Percentiles rank a stretch among this genome's conserved stretches.
Conservation (phyloP, 2,888 invertebrate species). For the Synanthedon andrenaeformis region DNA sequence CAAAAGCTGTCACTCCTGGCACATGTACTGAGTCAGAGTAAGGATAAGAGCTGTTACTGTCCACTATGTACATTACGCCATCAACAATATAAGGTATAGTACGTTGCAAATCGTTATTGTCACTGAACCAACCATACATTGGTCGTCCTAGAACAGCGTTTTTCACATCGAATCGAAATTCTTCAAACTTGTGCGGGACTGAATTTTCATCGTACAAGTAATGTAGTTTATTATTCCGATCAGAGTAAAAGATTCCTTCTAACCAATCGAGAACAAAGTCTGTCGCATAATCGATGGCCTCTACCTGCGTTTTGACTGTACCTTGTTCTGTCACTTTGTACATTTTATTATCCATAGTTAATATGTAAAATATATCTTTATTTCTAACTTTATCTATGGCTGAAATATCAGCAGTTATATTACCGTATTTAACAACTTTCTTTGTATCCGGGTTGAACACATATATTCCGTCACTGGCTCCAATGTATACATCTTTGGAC, state of each 20-base stretch:
- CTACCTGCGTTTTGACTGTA: neutral
- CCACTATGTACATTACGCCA: neutral
- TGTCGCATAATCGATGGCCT: constrained; percentile 1
- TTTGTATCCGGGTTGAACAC: neutral
- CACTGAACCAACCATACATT: neutral
- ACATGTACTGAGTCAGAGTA: neutral
- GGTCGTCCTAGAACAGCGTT: neutral
- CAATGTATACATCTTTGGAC: neutral
- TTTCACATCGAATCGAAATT: neutral
- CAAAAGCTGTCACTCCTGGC: neutral
- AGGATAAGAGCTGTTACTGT: neutral
- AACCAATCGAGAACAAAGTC: neutral
- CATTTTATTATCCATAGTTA: neutral
- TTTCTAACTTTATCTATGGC: constrained; percentile 1
- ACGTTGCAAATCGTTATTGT: neutral
- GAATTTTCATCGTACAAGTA: neutral
- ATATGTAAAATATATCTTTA: neutral
- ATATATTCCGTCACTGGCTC: constrained; percentile 1
- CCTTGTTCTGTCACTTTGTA: constrained; percentile 1
- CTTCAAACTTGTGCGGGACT: neutral
- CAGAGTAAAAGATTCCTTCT: neutral
- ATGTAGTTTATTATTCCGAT: neutral
- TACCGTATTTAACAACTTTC: neutral
- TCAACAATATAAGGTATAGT: neutral
- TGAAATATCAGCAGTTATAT: neutral